These are phyloP conservation scores for Nephrotoma appendiculata DNA, from an alignment of 2,888 invertebrate genomes.

Conservation along the genomic window DNA sequence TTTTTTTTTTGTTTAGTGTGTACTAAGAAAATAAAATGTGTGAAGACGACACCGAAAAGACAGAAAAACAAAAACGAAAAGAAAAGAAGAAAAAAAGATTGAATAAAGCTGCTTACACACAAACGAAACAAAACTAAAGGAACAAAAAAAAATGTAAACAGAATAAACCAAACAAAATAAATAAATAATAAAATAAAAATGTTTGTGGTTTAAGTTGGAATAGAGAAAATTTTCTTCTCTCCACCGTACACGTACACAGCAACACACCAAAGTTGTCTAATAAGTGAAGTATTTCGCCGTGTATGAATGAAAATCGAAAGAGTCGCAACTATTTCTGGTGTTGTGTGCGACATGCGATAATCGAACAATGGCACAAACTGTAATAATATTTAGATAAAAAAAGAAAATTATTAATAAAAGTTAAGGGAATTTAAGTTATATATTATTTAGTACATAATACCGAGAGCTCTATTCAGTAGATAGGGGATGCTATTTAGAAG, in stretches of 20 bases:
- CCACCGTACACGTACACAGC: background rate
- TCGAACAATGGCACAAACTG: background rate
- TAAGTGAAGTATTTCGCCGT: background rate
- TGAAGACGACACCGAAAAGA: background rate
- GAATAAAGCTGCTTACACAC: background rate
- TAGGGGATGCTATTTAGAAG: background rate
- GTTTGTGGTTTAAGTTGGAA: background rate
- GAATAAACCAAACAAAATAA: background rate
- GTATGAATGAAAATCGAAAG: background rate
- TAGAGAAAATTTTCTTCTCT: background rate
- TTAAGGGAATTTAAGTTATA: background rate
- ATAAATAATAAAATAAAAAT: background rate
- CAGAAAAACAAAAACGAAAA: background rate
- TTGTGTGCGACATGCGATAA: background rate
- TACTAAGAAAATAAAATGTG: background rate
- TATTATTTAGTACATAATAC: background rate
- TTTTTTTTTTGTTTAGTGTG: background rate
- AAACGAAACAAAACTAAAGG: background rate
- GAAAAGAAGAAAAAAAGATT: background rate
- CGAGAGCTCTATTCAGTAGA: background rate
- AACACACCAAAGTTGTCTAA: background rate
- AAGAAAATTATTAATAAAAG: background rate
- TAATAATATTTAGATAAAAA: background rate
- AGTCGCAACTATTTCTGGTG: background rate
- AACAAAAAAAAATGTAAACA: background rate